Base-by-base conservation (phyloP, 2,797 vertebrate species). In the Varecia variegata region DNA sequence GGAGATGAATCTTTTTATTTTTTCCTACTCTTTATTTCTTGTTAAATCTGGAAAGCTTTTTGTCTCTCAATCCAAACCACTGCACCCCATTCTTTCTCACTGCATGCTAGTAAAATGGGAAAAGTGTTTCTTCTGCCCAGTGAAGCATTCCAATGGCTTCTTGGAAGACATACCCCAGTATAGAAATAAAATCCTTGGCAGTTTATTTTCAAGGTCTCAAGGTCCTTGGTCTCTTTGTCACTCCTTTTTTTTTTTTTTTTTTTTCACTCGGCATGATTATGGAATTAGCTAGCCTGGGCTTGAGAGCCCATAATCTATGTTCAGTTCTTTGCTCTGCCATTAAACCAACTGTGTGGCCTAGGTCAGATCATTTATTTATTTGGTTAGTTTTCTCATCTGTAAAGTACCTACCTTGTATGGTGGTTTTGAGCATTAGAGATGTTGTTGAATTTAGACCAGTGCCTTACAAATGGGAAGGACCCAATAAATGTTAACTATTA, bases 1-100 rank as follows among this genome's bases (percentile, higher is more conserved):
- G 92, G 92, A 92, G 92, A 86, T 47, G 67, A 52, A 76, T 67
- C 17, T 9, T 65, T 65, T 80, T 35, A 21, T 50, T 21, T 45
- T 43, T n/a, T 4, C 0, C 50, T 56, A 71, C 56, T 85, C 38
- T 96, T 90, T 56, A 56, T 88, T 93, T 95, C 62, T 96, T 92
- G 7, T 90, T 80, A 71, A 91, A 80, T 94, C 65, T 93, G 68
- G 54, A 84, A 90, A 93, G 8, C 18, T 47, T 93, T 54, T 95
- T 85, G 92, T 90, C 5, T 67, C 56, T 86, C 32, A 80, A 18
- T 93, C 80, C 93, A 96, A 94, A 92, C 79, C 58, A 20, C 23
- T n/a, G 50, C 18, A 85, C 67, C 23, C 40, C 58, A 76, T 76
- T 93, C 70, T 45, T 83, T 90, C 73, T 62, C 52, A 45, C 1